Evolutionary conservation across 2,888 invertebrate species (phyloP), one percentile per base, ranked within the genome.

Genomic region (Mythimna lalbum): DNA sequence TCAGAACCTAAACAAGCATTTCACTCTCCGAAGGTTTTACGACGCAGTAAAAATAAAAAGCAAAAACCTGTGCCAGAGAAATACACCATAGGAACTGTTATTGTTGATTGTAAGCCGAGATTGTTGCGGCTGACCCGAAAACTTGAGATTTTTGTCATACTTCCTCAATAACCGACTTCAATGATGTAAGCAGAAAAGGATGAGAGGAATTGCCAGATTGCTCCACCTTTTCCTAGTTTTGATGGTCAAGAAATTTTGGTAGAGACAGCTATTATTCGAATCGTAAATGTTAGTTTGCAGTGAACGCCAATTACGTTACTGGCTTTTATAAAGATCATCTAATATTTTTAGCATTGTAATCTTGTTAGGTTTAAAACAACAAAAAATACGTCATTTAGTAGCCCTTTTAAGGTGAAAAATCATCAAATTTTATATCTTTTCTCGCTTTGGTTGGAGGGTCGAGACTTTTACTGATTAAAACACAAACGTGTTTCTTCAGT

Each of bases 71-170:
- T 64, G 77, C 67, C 47, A 43, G 57, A 67, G 57, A 78, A 76
- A 68, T 64, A 71, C 72, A 74, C 56, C 57, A 70, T 67, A 65
- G 72, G 53, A 62, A 55, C 43, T 67, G 73, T 83, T 81, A 83
- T 85, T 70, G 84, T 85, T 86, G 86, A 85, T 83, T 70, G 86
- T 76, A 31, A 68, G 67, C 62, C 36, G 61, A 75, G 86, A 84
- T 83, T 78, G 70, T 60, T 33, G 31, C 12, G 62, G 57, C 52
- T 70, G 82, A 76, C 70, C 84, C 75, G 19, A 82, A 63, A 64
- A 36, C 43, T 39, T 57, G 49, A 56, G 59, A 63, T 64, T 85
- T 49, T 83, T 80, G 77, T 75, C 61, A 56, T 61, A 57, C 63
- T 73, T 66, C 71, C 67, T 73, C 70, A 63, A 85, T 73, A 73